phyloP scores from a whole-genome alignment of 2,113 vertebrate genomes.

The Phylloscopus whistleri region DNA sequence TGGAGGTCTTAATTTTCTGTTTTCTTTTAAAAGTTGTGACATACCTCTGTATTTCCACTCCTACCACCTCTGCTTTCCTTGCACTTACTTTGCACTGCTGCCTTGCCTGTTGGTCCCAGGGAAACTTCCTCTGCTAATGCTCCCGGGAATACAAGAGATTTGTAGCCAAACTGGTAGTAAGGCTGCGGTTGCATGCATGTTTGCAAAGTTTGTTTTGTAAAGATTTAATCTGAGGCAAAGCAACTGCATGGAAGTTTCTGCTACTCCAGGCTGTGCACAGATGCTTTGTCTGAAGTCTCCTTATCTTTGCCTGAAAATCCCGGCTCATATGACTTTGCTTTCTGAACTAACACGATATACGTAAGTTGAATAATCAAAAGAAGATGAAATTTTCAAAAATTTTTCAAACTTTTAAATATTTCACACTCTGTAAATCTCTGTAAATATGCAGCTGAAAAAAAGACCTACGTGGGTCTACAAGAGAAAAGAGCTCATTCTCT shows the following conservation, averaged over 20 bases:
- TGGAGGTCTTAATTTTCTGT: background rate
- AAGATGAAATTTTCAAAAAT: background rate
- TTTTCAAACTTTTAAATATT: background rate
- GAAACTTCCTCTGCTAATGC: background rate
- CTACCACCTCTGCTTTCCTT: background rate
- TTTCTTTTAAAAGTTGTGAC: background rate
- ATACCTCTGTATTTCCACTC: background rate
- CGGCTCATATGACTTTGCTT: fast-evolving
- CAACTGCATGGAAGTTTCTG: background rate
- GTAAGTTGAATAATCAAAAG: background rate
- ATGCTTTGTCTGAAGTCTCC: background rate
- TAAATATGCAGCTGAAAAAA: background rate
- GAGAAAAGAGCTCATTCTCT: background rate
- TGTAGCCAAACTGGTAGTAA: constrained; percentile 20
- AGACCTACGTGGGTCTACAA: background rate
- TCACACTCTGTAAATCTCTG: background rate
- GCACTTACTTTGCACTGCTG: background rate
- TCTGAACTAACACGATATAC: background rate
- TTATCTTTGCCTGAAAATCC: background rate
- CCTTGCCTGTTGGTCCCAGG: background rate
- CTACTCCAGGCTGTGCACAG: fast-evolving
- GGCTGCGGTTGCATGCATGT: background rate
- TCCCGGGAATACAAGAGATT: background rate
- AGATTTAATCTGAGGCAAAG: constrained; percentile 20
- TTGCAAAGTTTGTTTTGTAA: constrained; percentile 26